phyloP scores from a whole-genome alignment of 2,113 vertebrate genomes.

The Varanus salvator region DNA sequence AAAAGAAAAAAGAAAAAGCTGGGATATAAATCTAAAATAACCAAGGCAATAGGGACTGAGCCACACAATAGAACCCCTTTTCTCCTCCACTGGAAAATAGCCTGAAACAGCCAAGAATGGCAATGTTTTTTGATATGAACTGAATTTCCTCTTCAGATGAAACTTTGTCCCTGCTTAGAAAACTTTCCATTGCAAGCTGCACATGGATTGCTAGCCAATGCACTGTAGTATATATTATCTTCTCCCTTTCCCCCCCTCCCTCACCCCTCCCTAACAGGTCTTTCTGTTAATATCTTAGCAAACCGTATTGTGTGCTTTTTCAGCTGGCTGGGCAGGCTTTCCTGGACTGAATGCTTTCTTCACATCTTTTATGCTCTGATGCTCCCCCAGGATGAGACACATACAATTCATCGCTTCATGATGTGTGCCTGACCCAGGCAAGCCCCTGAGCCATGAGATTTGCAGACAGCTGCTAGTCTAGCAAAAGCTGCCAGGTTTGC shows the following conservation, averaged over 20 bases:
- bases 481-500: constrained; percentile 60
- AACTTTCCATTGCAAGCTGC: neutral
- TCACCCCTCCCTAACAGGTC: neutral
- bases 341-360: constrained; percentile 46
- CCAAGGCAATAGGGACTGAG: neutral
- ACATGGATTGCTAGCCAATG: neutral
- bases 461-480: constrained; percentile 67
- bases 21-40: neutral
- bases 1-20: too few relatives aligned
- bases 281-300: constrained; percentile 21
- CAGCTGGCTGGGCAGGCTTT: constrained; percentile 20
- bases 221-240: neutral
- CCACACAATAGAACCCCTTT: neutral
- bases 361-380: constrained; percentile 47
- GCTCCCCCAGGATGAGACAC: constrained; percentile 53
- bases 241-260: neutral
- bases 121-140: neutral
- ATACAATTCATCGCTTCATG: constrained; percentile 60
- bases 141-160: neutral
- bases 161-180: neutral
- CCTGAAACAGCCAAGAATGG: neutral
- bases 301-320: constrained; percentile 12
- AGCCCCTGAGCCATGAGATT: constrained; percentile 54
- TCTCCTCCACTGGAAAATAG: neutral
- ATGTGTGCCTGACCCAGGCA: constrained; percentile 55